These are phyloP conservation scores for Diacarnus erythraeanus DNA, from an alignment of 37 sponge, comb jelly and placozoan genomes.

Conservation along the genomic window DNA sequence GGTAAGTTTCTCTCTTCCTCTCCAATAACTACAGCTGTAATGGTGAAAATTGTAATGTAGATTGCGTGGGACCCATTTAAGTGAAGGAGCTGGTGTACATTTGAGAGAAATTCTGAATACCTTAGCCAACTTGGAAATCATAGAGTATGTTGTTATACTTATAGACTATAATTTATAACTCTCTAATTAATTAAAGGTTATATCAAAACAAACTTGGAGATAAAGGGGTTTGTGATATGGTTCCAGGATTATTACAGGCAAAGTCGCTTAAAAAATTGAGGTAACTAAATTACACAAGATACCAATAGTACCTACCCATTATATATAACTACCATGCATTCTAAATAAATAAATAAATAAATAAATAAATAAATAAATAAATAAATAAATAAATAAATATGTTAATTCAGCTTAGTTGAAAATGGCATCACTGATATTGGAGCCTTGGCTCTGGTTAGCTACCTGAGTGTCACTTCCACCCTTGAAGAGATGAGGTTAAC, in stretches of 20 bases:
- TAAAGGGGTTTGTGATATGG: slow-evolving; percentile 28
- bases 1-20: slow-evolving; percentile 8
- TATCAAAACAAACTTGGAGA: slow-evolving; percentile 34
- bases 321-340: too few relatives aligned
- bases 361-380: not conserved
- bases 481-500: slow-evolving; percentile 6
- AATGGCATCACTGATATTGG: slow-evolving; percentile 35
- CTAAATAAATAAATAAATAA: too few relatives aligned
- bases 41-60: not conserved
- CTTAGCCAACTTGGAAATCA: slow-evolving; percentile 16
- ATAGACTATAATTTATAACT: not conserved
- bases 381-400: not conserved
- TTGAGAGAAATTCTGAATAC: slow-evolving; percentile 12
- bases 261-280: slow-evolving; percentile 18
- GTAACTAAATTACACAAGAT: too few relatives aligned
- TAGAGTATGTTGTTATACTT: slow-evolving; percentile 18
- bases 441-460: slow-evolving; percentile 17
- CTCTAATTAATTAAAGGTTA: not conserved
- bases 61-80: slow-evolving; percentile 9
- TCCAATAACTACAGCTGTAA: not conserved
- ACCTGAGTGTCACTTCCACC: slow-evolving; percentile 14
- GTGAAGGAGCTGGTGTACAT: slow-evolving; percentile 9
- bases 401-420: slow-evolving; percentile 10
- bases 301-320: too few relatives aligned
- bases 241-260: slow-evolving; percentile 9